These are phyloP conservation scores for Osmerus mordax DNA, from an alignment of 2,113 vertebrate genomes.

Conservation along the genomic window DNA sequence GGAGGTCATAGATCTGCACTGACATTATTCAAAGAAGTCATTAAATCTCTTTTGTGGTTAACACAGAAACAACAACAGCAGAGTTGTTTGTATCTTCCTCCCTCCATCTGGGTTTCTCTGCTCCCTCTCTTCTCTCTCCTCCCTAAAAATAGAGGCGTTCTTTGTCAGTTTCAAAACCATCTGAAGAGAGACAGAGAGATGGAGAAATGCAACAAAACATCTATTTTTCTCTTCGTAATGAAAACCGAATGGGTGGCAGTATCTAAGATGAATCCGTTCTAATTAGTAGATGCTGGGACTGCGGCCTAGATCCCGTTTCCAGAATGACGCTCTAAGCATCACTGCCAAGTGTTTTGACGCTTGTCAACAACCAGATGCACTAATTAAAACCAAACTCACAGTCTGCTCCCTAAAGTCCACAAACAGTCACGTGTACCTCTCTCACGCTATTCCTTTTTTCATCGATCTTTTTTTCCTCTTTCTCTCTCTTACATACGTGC, in stretches of 20 bases:
- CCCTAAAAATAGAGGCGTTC: not conserved
- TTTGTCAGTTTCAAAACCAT: not conserved
- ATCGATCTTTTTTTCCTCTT: slow-evolving; percentile 29
- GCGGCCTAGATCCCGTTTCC: slow-evolving; percentile 59
- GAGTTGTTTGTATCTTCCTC: not conserved
- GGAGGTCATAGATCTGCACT: slow-evolving; percentile 39
- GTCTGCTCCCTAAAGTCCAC: slow-evolving; percentile 44
- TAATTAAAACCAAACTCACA: slow-evolving; percentile 51
- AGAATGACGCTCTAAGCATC: slow-evolving; percentile 45
- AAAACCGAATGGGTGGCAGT: slow-evolving; percentile 52
- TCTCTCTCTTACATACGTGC: slow-evolving; percentile 15
- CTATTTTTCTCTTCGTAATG: slow-evolving; percentile 39
- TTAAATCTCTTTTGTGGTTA: slow-evolving; percentile 23
- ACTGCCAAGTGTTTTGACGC: slow-evolving; percentile 43
- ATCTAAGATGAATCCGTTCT: slow-evolving; percentile 45
- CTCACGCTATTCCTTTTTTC: slow-evolving; percentile 24
- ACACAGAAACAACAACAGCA: not conserved
- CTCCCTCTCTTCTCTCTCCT: not conserved
- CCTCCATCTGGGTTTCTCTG: not conserved
- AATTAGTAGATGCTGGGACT: slow-evolving; percentile 55
- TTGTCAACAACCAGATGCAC: slow-evolving; percentile 56
- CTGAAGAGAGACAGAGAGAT: not conserved
- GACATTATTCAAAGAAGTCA: slow-evolving; percentile 59
- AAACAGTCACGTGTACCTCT: slow-evolving; percentile 21
- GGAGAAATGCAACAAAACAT: not conserved